Evolutionary conservation across 1,140 invertebrate species (phyloP).

Genomic region (Coptotermes formosanus): DNA sequence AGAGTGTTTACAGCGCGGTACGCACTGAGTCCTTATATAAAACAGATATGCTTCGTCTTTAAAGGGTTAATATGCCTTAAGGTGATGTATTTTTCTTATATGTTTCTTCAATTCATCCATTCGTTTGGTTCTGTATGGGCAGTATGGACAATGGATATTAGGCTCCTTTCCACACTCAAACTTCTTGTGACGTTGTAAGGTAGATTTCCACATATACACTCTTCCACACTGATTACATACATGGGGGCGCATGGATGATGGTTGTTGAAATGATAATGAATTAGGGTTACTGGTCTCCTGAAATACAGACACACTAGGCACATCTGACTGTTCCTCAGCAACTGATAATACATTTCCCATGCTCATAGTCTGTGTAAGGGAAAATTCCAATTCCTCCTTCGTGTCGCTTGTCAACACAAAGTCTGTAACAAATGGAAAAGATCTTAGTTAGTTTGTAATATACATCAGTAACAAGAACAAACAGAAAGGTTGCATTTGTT

Average conservation of each 20-base stretch:
- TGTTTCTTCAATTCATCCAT: neutral
- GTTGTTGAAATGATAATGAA: neutral
- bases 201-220: conserved; percentile 75
- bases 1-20: too few relatives aligned
- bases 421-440: conserved; percentile 9
- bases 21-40: too few relatives aligned
- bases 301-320: neutral
- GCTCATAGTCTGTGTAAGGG: neutral
- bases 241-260: neutral
- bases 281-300: neutral
- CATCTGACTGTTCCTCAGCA: neutral
- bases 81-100: neutral
- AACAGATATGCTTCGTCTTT: too few relatives aligned
- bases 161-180: conserved; percentile 44
- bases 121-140: conserved; percentile 42
- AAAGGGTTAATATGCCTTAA: too few relatives aligned
- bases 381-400: neutral
- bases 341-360: neutral
- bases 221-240: conserved; percentile 78
- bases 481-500: too few relatives aligned
- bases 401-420: neutral
- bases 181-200: conserved; percentile 48
- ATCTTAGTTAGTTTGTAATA: neutral
- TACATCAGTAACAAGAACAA: too few relatives aligned
- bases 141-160: conserved; percentile 41